phyloP scores from a whole-genome alignment of 2,113 vertebrate genomes.

The Cynopterus brachyotis region DNA sequence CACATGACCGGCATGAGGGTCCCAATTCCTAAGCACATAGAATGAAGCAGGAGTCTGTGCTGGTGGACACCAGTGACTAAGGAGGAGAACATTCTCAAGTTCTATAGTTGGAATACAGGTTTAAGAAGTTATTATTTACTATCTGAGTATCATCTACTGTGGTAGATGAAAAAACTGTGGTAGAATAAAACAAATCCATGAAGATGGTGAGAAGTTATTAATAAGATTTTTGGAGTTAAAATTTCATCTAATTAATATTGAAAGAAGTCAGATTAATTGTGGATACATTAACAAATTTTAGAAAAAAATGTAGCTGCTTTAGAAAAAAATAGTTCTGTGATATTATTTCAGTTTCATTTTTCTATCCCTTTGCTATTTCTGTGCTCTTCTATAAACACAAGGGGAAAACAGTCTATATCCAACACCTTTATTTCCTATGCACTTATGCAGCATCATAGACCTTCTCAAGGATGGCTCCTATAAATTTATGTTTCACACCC shows the following conservation, averaged over 20 bases:
- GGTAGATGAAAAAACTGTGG: not conserved
- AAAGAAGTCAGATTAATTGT: not conserved
- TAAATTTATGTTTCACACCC: not conserved
- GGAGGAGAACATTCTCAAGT: accelerated
- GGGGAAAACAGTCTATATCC: not conserved
- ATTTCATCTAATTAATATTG: not conserved
- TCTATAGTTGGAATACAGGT: not conserved
- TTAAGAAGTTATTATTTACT: not conserved
- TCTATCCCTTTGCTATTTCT: not conserved
- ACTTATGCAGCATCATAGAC: not conserved
- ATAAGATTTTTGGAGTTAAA: not conserved
- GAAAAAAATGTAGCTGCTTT: not conserved
- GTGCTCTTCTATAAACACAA: not conserved
- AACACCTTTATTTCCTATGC: not conserved
- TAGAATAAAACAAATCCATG: not conserved
- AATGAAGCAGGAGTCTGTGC: not conserved
- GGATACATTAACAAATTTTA: not conserved
- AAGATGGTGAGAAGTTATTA: not conserved
- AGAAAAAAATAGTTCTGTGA: not conserved
- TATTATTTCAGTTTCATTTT: not conserved
- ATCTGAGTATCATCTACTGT: not conserved
- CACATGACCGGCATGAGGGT: accelerated
- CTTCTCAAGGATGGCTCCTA: not conserved
- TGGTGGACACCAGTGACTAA: not conserved
- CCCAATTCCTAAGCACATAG: accelerated